Conservation (phyloP, 2,888 invertebrate species). For the Acleris holmiana region DNA sequence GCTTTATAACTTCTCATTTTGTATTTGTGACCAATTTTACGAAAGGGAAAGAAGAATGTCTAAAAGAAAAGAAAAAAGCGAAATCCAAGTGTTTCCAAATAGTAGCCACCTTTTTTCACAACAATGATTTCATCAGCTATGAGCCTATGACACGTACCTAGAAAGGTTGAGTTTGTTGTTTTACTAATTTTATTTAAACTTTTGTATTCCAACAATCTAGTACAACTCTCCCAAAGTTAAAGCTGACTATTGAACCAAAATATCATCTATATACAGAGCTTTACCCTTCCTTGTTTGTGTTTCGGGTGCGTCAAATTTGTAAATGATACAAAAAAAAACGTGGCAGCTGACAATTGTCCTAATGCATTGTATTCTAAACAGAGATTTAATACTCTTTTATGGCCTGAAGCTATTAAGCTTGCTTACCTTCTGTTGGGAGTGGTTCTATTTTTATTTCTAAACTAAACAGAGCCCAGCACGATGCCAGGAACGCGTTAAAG, state of each 20-base stretch:
- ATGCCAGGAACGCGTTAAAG: not conserved
- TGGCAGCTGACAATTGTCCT: constrained; percentile 54
- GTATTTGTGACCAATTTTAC: not conserved
- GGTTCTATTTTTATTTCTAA: constrained; percentile 71
- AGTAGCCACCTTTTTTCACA: not conserved
- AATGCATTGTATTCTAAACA: constrained; percentile 79
- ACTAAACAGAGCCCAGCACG: constrained; percentile 55
- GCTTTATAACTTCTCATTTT: too few relatives aligned
- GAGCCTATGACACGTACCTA: not conserved
- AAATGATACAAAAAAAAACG: constrained; percentile 35
- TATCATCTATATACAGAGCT: not conserved
- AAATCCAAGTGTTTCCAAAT: not conserved
- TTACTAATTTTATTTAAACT: too few relatives aligned
- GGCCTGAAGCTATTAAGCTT: constrained; percentile 44
- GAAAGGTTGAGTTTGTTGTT: too few relatives aligned
- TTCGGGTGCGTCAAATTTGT: constrained; percentile 33
- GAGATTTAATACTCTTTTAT: constrained; percentile 48
- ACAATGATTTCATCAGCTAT: not conserved
- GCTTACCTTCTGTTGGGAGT: constrained; percentile 54
- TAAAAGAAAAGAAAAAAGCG: not conserved
- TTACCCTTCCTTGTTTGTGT: constrained; percentile 22
- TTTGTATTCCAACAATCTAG: too few relatives aligned
- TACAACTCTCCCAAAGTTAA: not conserved
- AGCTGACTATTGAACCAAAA: not conserved
- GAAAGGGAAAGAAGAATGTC: not conserved